These are phyloP conservation scores for Cataglyphis albicans DNA, from an alignment of 2,888 invertebrate genomes.

Conservation along the genomic window DNA sequence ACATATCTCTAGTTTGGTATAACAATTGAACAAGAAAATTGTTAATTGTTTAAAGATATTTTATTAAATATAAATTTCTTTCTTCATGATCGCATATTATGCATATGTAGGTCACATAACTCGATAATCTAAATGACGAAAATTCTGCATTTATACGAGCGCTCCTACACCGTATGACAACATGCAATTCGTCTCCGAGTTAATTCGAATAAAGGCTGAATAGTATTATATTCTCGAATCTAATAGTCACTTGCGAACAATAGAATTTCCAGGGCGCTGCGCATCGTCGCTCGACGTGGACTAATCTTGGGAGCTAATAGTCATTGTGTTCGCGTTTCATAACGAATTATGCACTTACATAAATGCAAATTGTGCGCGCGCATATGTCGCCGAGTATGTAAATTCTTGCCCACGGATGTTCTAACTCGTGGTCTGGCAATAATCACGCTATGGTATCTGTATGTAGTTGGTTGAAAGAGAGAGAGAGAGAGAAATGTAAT, in stretches of 20 bases:
- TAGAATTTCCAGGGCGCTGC: constrained; percentile 43
- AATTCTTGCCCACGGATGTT: constrained; percentile 45
- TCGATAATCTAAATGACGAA: constrained; percentile 7
- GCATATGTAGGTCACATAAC: background rate
- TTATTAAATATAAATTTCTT: background rate
- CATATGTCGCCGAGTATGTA: constrained; percentile 42
- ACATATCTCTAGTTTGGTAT: background rate
- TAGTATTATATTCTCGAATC: constrained; percentile 37
- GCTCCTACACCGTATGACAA: background rate
- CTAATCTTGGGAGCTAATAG: constrained; percentile 55
- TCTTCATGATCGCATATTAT: background rate
- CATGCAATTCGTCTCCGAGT: constrained; percentile 43
- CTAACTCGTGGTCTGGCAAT: constrained; percentile 31
- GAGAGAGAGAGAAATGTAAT: background rate
- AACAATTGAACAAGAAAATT: background rate
- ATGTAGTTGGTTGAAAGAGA: background rate
- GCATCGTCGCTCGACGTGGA: constrained; percentile 50
- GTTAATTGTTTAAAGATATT: background rate
- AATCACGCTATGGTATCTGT: background rate
- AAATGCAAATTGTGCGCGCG: constrained; percentile 52
- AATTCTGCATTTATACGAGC: constrained; percentile 37
- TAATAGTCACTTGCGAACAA: constrained; percentile 54
- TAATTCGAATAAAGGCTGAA: constrained; percentile 52
- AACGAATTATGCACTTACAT: constrained; percentile 58
- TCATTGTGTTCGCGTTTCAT: constrained; percentile 55